Conservation (phyloP, 2,113 vertebrate species). For the Stegostoma tigrinum region DNA sequence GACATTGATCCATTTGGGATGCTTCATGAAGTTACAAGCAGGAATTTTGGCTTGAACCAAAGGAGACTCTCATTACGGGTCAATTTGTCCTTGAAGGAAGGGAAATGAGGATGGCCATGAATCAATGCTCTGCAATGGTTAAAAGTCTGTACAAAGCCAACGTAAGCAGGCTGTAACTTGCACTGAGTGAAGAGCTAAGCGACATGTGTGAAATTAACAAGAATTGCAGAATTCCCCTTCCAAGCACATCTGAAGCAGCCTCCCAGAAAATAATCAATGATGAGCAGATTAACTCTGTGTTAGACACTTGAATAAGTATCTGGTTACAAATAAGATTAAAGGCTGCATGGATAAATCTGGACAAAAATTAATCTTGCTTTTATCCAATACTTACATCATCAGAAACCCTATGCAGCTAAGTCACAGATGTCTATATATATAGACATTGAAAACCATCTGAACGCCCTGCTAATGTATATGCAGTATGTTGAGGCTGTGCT, state of each 20-base stretch:
- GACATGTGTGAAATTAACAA: background rate
- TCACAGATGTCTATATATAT: background rate
- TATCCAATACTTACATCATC: background rate
- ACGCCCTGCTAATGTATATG: background rate
- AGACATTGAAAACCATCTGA: background rate
- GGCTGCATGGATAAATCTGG: background rate
- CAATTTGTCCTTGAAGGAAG: background rate
- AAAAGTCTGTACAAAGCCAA: background rate
- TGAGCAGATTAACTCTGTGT: conserved; percentile 37
- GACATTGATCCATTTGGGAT: conserved; percentile 22
- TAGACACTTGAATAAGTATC: background rate
- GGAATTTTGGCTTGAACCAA: background rate
- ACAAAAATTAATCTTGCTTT: background rate
- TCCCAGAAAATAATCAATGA: conserved; percentile 47
- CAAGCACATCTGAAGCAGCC: conserved; percentile 41
- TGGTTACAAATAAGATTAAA: background rate
- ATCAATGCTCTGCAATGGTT: background rate
- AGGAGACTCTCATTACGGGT: background rate
- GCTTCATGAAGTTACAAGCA: background rate
- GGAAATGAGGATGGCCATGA: background rate
- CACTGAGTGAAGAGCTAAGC: background rate
- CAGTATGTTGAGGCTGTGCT: background rate
- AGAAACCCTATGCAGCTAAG: background rate
- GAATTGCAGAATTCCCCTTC: background rate
- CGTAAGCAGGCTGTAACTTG: background rate